Evolutionary conservation across 1,140 invertebrate genomes (phyloP).

Genomic region (Venturia canescens): DNA sequence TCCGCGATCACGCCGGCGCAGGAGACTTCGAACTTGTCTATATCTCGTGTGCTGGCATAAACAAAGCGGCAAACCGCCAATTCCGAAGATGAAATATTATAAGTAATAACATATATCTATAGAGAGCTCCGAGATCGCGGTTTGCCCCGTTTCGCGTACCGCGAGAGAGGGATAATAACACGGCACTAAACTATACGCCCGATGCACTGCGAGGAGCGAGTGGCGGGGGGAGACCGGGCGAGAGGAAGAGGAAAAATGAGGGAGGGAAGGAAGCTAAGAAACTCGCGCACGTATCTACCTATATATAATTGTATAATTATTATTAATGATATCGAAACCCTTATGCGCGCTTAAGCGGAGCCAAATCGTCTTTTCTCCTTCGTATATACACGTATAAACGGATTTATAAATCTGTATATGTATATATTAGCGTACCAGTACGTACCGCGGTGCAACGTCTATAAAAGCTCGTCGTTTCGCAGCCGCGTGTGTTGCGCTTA

Average conservation of each 20-base stretch:
- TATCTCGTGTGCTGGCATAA: conserved; percentile 69
- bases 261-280: neutral
- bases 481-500: neutral
- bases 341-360: conserved; percentile 67
- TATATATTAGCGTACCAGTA: neutral
- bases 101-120: conserved; percentile 78
- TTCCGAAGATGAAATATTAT: conserved; percentile 78
- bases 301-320: conserved; percentile 79
- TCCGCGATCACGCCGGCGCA: conserved; percentile 23
- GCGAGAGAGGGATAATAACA: conserved; percentile 76
- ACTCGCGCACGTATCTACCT: conserved; percentile 62
- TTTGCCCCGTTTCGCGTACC: conserved; percentile 52
- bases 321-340: conserved; percentile 77
- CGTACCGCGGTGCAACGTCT: neutral
- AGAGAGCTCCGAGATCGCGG: conserved; percentile 55
- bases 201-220: conserved; percentile 58
- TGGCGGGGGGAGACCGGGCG: too few species aligned
- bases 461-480: neutral
- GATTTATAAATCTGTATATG: conserved; percentile 15
- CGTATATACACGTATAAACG: conserved; percentile 51
- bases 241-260: neutral
- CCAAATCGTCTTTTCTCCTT: conserved; percentile 37
- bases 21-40: conserved; percentile 69
- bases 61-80: conserved; percentile 77
- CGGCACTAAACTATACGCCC: conserved; percentile 76